Conservation (phyloP, 2,797 vertebrate species). For the Natrix natrix region DNA sequence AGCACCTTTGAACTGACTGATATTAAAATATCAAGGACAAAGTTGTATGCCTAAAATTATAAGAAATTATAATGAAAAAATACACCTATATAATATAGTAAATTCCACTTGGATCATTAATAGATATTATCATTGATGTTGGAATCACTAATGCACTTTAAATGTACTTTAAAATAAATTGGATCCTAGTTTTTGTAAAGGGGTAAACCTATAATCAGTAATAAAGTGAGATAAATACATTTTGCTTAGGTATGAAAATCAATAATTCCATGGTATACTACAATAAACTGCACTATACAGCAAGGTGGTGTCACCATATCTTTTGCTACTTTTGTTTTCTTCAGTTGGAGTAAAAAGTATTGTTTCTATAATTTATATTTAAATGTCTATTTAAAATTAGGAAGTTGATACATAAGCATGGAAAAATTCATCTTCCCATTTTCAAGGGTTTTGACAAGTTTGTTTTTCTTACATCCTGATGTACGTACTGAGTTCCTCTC, state of each 20-base stretch:
- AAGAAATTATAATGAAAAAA: constrained; percentile 10
- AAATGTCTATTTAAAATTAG: background rate
- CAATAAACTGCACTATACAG: constrained; percentile 38
- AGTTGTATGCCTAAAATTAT: background rate
- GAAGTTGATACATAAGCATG: background rate
- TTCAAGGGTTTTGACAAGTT: background rate
- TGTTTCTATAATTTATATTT: background rate
- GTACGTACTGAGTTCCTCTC: accelerated
- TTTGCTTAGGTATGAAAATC: constrained; percentile 5
- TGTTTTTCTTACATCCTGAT: accelerated
- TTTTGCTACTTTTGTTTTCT: constrained; percentile 7
- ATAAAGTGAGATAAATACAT: accelerated
- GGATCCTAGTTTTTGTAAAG: background rate
- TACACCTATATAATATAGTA: background rate
- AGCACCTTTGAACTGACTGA: background rate
- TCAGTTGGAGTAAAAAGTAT: constrained; percentile 4
- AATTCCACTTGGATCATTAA: background rate
- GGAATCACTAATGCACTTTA: background rate
- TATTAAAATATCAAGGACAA: background rate
- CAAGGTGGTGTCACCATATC: constrained; percentile 31
- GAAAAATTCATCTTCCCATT: background rate
- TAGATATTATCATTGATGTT: background rate
- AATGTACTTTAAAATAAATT: background rate
- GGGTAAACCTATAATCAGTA: background rate
- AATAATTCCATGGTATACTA: constrained; percentile 37